Conservation (phyloP, 1,140 invertebrate species). For the Harpegnathos saltator region DNA sequence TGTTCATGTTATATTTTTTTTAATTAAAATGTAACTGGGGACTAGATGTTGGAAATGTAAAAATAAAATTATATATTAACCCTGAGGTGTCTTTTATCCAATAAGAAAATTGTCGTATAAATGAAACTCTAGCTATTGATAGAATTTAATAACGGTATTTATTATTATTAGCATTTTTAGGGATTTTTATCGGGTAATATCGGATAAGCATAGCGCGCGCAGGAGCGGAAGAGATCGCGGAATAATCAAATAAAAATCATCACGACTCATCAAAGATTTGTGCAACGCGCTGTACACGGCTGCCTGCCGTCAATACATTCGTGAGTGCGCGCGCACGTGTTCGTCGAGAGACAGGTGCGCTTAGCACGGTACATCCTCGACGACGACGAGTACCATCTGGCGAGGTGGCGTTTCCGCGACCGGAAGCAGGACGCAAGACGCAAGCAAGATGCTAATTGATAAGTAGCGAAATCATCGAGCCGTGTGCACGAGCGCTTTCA, state of each 20-base stretch:
- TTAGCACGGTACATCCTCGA: slow-evolving; percentile 73
- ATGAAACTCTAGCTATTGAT: no score
- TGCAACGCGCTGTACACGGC: not conserved
- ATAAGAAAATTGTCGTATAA: no score
- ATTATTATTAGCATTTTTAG: no score
- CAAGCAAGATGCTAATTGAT: slow-evolving; percentile 77
- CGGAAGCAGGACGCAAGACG: slow-evolving; percentile 76
- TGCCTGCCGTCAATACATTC: not conserved
- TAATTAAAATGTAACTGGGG: no score
- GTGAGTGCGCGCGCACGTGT: not conserved
- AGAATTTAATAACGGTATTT: no score
- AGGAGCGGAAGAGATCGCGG: not conserved
- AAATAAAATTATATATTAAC: no score
- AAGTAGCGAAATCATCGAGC: slow-evolving; percentile 48
- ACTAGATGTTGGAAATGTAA: no score
- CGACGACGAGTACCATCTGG: slow-evolving; percentile 76
- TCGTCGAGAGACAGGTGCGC: slow-evolving; percentile 69
- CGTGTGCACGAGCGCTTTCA: not conserved
- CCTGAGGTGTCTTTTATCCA: no score
- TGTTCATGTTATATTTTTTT: no score
- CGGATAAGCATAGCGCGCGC: not conserved
- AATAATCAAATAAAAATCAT: slow-evolving; percentile 20
- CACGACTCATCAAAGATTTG: slow-evolving; percentile 19
- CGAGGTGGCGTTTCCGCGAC: slow-evolving; percentile 65
- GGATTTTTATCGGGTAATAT: no score